These are phyloP conservation scores for Rhinoderma darwinii DNA, from an alignment of 2,113 vertebrate genomes.

Conservation along the genomic window DNA sequence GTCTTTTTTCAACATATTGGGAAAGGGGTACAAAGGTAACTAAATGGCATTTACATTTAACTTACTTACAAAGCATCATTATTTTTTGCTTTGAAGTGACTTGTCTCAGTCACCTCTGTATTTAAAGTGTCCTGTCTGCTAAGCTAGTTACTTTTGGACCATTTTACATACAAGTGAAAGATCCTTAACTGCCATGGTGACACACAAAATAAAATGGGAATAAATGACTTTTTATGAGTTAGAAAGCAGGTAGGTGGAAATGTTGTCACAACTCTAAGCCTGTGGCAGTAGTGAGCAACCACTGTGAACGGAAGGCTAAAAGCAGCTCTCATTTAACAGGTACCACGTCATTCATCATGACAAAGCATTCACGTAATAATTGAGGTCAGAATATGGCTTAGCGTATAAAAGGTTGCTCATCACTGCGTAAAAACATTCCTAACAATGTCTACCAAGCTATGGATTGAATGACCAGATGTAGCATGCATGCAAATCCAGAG, in stretches of 20 bases:
- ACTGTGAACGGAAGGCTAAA: not conserved
- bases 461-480: conserved; percentile 36
- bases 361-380: not conserved
- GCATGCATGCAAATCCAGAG: conserved; percentile 33
- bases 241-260: conserved; percentile 15
- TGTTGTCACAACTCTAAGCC: not conserved
- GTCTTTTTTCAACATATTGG: too few species aligned
- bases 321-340: not conserved
- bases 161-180: not conserved
- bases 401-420: not conserved
- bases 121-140: not conserved
- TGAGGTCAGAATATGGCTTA: not conserved
- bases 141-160: not conserved
- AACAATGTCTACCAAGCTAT: conserved; percentile 50
- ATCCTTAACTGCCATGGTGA: not conserved
- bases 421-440: conserved; percentile 17
- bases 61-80: not conserved
- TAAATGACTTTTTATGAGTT: conserved; percentile 8
- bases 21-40: not conserved
- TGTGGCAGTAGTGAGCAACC: conserved; percentile 17
- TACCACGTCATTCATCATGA: not conserved
- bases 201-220: not conserved
- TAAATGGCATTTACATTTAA: not conserved
- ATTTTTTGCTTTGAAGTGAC: not conserved
- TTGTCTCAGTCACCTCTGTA: not conserved